A percentile compares a stretch with the other conserved stretches of the same genome.
These are phyloP conservation scores for Pempheris klunzingeri DNA, from an alignment of 2,797 vertebrate genomes.

Conservation along the genomic window DNA sequence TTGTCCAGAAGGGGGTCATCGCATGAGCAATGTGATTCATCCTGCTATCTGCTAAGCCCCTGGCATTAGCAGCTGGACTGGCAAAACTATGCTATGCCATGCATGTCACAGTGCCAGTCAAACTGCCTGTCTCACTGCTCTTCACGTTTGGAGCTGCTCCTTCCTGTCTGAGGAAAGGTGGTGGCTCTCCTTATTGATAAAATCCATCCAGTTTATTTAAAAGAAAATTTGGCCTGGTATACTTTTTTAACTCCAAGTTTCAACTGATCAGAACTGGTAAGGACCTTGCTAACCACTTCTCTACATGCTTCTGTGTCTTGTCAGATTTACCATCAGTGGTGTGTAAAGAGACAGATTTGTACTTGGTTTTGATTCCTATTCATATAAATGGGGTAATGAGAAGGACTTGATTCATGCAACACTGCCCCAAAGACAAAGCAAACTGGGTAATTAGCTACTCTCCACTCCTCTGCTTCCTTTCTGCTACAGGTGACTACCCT, in stretches of 20 bases:
- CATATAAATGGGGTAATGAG: conserved; percentile 5
- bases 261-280: not conserved
- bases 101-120: not conserved
- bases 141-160: not conserved
- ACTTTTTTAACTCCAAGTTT: not conserved
- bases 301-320: not conserved
- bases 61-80: conserved; percentile 49
- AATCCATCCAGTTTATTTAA: not conserved
- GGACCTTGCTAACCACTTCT: not conserved
- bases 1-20: conserved; percentile 45
- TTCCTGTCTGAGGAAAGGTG: not conserved
- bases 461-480: not conserved
- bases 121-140: not conserved
- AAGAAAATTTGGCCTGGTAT: not conserved
- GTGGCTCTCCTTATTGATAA: not conserved
- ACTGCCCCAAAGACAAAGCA: not conserved
- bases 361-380: not conserved
- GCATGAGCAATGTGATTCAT: conserved; percentile 49
- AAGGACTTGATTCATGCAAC: conserved; percentile 12
- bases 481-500: too few relatives aligned
- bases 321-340: not conserved
- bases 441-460: conserved; percentile 22
- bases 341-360: not conserved
- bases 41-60: conserved; percentile 47
- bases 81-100: conserved; percentile 20